These are phyloP conservation scores for Melanotus villosus DNA, from an alignment of 2,888 invertebrate genomes.

Conservation along the genomic window DNA sequence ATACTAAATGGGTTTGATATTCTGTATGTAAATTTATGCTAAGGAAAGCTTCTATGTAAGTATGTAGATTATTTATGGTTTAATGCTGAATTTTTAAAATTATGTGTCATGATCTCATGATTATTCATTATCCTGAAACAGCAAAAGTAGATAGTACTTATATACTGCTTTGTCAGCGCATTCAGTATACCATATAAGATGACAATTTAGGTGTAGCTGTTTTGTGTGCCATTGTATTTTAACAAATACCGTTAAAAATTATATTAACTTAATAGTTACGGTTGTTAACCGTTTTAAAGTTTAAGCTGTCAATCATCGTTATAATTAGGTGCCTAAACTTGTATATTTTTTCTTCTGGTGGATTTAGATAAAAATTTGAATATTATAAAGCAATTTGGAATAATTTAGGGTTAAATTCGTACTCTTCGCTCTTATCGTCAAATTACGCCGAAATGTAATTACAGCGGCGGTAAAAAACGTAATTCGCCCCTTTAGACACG, in stretches of 20 bases:
- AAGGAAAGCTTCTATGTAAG: too few relatives aligned
- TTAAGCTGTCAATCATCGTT: too few relatives aligned
- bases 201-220: conserved; percentile 10
- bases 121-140: conserved; percentile 40
- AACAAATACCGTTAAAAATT: too few relatives aligned
- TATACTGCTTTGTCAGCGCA: conserved; percentile 26
- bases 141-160: conserved; percentile 42
- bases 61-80: conserved; percentile 10
- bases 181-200: conserved; percentile 7
- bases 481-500: conserved; percentile 45
- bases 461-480: conserved; percentile 33
- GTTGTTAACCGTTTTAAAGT: too few relatives aligned
- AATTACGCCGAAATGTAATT: conserved; percentile 37
- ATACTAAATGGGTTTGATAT: too few relatives aligned
- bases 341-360: too few relatives aligned
- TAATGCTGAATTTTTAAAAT: conserved; percentile 34
- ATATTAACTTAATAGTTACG: too few relatives aligned
- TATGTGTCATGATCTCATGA: conserved; percentile 36
- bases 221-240: not conserved
- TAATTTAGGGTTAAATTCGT: conserved; percentile 16
- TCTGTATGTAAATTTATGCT: too few relatives aligned
- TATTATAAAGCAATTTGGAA: too few relatives aligned
- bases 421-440: conserved; percentile 2
- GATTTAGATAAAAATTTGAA: too few relatives aligned
- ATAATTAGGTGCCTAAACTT: too few relatives aligned